Percentiles rank a stretch among this genome's conserved stretches.
These are phyloP conservation scores for Empis stercorea DNA, from an alignment of 2,888 invertebrate genomes.

Conservation along the genomic window DNA sequence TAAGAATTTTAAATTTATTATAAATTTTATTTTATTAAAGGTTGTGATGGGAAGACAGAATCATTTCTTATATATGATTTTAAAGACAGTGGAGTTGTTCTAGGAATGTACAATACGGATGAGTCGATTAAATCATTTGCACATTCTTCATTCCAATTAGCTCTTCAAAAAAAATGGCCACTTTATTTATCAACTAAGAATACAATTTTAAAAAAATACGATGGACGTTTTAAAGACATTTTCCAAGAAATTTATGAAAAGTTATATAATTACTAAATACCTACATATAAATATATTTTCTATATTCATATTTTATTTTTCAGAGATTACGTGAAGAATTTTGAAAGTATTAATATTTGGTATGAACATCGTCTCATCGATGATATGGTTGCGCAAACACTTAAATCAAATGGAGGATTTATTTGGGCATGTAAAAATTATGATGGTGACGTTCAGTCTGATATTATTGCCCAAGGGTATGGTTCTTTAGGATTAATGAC, in stretches of 20 bases:
- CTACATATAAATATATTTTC: too few species aligned
- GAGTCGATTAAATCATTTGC: slow-evolving; percentile 74
- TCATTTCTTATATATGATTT: slow-evolving; percentile 53
- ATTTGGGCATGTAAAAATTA: slow-evolving; percentile 92
- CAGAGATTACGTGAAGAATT: slow-evolving; percentile 59
- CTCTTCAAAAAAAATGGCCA: slow-evolving; percentile 73
- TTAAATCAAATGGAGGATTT: slow-evolving; percentile 75
- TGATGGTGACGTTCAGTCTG: slow-evolving; percentile 84
- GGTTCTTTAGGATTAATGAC: slow-evolving; percentile 87
- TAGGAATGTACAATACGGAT: slow-evolving; percentile 86
- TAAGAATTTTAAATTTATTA: slow-evolving; percentile 12
- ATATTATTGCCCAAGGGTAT: slow-evolving; percentile 69
- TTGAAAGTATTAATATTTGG: slow-evolving; percentile 68
- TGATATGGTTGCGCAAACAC: slow-evolving; percentile 75
- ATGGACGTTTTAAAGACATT: slow-evolving; percentile 84
- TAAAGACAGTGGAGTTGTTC: slow-evolving; percentile 59
- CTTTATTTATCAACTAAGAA: slow-evolving; percentile 86
- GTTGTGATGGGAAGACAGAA: slow-evolving; percentile 44
- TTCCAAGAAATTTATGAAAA: slow-evolving; percentile 77
- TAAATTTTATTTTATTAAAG: slow-evolving; percentile 46
- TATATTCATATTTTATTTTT: slow-evolving; percentile 8
- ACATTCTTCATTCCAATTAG: slow-evolving; percentile 78
- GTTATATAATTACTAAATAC: slow-evolving; percentile 34
- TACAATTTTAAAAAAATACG: slow-evolving; percentile 78
- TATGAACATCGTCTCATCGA: slow-evolving; percentile 86